A percentile compares a stretch with the other conserved stretches of the same genome.
These are phyloP conservation scores for Peromyscus polionotus DNA, from an alignment of 2,113 vertebrate species.

Conservation along the genomic window DNA sequence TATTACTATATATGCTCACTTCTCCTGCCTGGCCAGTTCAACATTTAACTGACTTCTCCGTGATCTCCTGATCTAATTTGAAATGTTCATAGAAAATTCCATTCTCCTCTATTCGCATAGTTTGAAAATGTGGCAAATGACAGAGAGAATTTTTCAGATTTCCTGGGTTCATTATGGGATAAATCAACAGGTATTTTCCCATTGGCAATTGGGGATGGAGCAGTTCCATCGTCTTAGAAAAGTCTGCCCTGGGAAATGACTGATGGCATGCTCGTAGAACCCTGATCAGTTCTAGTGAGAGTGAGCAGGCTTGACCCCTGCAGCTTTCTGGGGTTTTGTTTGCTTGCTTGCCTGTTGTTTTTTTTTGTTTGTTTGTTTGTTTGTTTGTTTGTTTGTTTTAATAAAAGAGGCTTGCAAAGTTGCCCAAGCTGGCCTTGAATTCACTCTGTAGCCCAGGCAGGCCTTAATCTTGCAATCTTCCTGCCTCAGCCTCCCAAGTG, in stretches of 20 bases:
- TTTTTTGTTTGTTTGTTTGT: neutral
- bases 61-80: neutral
- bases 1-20: neutral
- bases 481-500: neutral
- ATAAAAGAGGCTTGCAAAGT: neutral
- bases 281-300: neutral
- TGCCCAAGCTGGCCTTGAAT: neutral
- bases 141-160: neutral
- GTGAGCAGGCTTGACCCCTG: neutral
- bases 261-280: too few species aligned
- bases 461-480: too few species aligned
- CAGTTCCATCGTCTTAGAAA: neutral
- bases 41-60: neutral
- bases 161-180: neutral
- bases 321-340: neutral
- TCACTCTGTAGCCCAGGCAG: neutral
- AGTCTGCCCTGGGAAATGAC: neutral
- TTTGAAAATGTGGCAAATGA: neutral
- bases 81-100: conserved; percentile 11
- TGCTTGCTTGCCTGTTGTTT: neutral
- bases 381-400: neutral
- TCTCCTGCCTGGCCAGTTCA: conserved; percentile 1
- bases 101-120: neutral
- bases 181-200: neutral
- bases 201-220: neutral